Evolutionary conservation across 2,888 invertebrate genomes (phyloP), one percentile per base, ranked within the genome.

Genomic region (Aphidius colemani): DNA sequence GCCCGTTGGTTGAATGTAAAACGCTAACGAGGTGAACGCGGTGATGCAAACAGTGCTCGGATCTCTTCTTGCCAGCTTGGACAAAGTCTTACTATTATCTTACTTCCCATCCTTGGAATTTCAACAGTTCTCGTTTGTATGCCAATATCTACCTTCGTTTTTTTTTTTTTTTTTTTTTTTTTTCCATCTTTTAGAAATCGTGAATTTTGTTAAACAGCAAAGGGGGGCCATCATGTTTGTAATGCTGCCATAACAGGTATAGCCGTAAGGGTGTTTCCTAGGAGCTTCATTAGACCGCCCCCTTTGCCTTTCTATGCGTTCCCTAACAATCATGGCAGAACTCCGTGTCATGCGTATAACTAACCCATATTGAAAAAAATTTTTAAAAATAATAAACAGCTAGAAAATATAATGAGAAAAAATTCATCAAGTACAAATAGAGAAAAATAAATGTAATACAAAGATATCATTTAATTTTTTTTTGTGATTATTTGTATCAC

Each of bases 201-300:
- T 18, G 58, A 61, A 49, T 53, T 56, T 59, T 50, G 53, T 49
- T 53, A 59, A 50, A 57, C 30, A 58, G 59, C 49, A 62, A 59
- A 57, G 71, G 71, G 72, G 69, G 74, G 79, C 79, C 80, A 78
- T 80, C 71, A 72, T 77, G 76, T 64, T 63, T 62, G 58, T 59
- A 51, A 63, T 51, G 30, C 30, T 30, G 65, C 39, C 60, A 48
- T 67, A 71, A 71, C 73, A 71, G 77, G 72, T 74, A 81, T 80
- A 78, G 80, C 80, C 75, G 76, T 76, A 76, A 77, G 81, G 82
- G 81, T 82, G 81, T 77, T 77, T 77, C 81, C 78, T 70, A 72
- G 59, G 65, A 62, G 58, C 13, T 58, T 65, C 49, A 68, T 74
- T 69, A 78, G 74, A 78, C 81, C 76, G 81, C 81, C 81, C 78